Conservation (phyloP, 1,140 invertebrate genomes). For the Alviniconcha marisindica region DNA sequence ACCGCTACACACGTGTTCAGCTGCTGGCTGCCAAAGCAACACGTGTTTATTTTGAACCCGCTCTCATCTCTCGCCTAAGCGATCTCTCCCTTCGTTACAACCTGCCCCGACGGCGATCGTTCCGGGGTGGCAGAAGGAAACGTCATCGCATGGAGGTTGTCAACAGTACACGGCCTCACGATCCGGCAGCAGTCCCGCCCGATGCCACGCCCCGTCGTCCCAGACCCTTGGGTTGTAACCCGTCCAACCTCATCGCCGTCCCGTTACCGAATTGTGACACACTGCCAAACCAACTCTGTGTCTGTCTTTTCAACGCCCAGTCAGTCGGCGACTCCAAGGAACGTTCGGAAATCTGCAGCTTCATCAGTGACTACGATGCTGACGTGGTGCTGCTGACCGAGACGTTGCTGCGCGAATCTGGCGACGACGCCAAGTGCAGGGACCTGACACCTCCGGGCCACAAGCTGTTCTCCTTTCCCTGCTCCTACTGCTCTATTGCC, state of each 20-base stretch:
- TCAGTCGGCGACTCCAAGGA: background rate
- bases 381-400: background rate
- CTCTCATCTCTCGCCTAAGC: too few species aligned
- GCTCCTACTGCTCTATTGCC: background rate
- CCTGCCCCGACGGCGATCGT: too few species aligned
- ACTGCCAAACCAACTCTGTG: background rate
- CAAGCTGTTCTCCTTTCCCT: background rate
- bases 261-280: background rate
- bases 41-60: too few species aligned
- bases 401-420: background rate
- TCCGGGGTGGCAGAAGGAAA: too few species aligned
- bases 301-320: background rate
- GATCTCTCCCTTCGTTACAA: too few species aligned
- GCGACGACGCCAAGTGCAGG: background rate
- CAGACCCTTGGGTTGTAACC: background rate
- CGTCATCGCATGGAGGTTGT: too few species aligned
- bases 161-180: too few species aligned
- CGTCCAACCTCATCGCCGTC: background rate
- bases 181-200: too few species aligned
- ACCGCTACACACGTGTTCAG: too few species aligned
- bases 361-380: background rate
- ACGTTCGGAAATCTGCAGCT: background rate
- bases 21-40: too few species aligned
- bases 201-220: too few species aligned
- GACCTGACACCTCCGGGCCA: constrained; percentile 10